Evolutionary conservation across 2,797 vertebrate species (phyloP).

Genomic region (Champsocephalus gunnari): DNA sequence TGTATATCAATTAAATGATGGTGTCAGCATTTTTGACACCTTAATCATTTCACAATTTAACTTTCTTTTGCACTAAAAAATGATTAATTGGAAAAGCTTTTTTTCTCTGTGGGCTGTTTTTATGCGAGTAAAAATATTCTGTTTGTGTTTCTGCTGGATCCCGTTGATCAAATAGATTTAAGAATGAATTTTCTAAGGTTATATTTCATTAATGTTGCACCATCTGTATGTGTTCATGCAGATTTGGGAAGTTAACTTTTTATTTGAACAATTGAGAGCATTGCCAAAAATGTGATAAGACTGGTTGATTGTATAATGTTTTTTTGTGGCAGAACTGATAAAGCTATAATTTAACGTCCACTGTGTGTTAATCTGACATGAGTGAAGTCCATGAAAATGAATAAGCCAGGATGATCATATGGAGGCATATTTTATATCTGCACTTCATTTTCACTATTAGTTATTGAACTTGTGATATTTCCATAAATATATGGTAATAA

Average conservation of each 20-base stretch:
- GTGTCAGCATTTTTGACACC: slow-evolving; percentile 54
- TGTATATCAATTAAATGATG: slow-evolving; percentile 36
- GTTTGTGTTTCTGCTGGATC: slow-evolving; percentile 54
- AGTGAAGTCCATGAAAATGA: slow-evolving; percentile 41
- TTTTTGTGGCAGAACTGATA: slow-evolving; percentile 61
- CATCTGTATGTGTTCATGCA: slow-evolving; percentile 57
- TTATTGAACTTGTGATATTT: slow-evolving; percentile 65
- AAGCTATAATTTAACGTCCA: slow-evolving; percentile 59
- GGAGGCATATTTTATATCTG: slow-evolving; percentile 69
- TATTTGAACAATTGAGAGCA: slow-evolving; percentile 51
- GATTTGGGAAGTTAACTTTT: slow-evolving; percentile 47
- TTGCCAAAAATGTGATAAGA: slow-evolving; percentile 79
- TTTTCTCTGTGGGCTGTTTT: slow-evolving; percentile 28
- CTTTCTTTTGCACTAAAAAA: slow-evolving; percentile 74
- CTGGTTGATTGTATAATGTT: slow-evolving; percentile 79
- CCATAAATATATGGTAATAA: slow-evolving; percentile 56
- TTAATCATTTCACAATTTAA: slow-evolving; percentile 53
- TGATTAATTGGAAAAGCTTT: slow-evolving; percentile 36
- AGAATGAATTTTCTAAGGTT: slow-evolving; percentile 63
- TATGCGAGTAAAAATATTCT: slow-evolving; percentile 41
- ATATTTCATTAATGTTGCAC: slow-evolving; percentile 67
- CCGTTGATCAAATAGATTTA: slow-evolving; percentile 54
- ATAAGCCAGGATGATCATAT: slow-evolving; percentile 38
- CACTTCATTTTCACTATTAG: slow-evolving; percentile 66
- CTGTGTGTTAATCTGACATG: slow-evolving; percentile 49